These are phyloP conservation scores for Alviniconcha marisindica DNA, from an alignment of 1,140 invertebrate genomes.

Conservation along the genomic window DNA sequence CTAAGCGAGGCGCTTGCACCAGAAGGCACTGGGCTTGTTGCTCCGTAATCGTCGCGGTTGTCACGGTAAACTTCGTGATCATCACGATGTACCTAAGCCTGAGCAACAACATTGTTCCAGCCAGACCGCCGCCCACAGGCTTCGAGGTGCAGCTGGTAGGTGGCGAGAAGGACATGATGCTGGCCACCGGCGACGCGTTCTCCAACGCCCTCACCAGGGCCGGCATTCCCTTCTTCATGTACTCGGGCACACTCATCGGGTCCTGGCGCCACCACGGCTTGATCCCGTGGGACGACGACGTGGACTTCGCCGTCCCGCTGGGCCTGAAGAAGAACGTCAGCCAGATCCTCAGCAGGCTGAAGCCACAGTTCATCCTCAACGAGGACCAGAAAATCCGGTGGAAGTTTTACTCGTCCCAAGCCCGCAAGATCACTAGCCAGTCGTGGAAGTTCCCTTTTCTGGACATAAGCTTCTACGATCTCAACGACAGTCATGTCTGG, in stretches of 20 bases:
- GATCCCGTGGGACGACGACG: conserved; percentile 43
- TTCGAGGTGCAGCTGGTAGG: no score
- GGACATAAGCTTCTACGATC: conserved; percentile 55
- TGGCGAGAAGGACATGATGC: conserved; percentile 31
- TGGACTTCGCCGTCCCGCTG: conserved; percentile 39
- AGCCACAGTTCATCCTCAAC: conserved; percentile 43
- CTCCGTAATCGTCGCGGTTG: no score
- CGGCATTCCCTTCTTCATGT: conserved; percentile 30
- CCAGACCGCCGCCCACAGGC: no score
- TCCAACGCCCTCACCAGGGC: conserved; percentile 24
- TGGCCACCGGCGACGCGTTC: conserved; percentile 5
- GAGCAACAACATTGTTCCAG: no score
- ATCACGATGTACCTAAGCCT: no score
- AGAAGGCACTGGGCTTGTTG: no score
- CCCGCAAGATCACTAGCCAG: conserved; percentile 27
- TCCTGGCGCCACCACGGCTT: conserved; percentile 35
- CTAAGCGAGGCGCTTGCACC: no score
- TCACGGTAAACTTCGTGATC: no score
- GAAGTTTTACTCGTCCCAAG: conserved; percentile 51
- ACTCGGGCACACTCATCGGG: conserved; percentile 24
- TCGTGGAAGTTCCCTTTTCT: conserved; percentile 52
- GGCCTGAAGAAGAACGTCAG: no score
- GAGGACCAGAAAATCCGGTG: conserved; percentile 37
- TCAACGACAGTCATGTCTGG: conserved; percentile 58
- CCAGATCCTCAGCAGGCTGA: no score